Evolutionary conservation across 2,888 invertebrate genomes (phyloP).

Genomic region (Blastobasis adustella): DNA sequence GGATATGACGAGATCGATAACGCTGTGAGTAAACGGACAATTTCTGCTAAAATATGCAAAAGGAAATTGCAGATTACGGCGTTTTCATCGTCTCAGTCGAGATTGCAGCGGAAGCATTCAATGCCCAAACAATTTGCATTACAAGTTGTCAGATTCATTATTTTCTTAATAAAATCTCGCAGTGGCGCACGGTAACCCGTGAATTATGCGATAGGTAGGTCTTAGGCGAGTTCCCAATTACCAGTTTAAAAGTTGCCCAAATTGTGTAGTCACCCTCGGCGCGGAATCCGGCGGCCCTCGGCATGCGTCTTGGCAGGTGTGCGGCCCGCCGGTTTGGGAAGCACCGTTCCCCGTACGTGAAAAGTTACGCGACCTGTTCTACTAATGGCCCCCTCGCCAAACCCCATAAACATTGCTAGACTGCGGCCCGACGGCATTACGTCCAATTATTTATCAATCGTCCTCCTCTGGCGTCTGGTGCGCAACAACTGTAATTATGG

Average conservation of each 20-base stretch:
- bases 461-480: too few species aligned
- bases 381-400: conserved; percentile 25
- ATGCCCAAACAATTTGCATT: too few species aligned
- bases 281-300: conserved; percentile 25
- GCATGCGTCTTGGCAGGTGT: conserved; percentile 40
- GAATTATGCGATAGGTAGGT: too few species aligned
- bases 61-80: conserved; percentile 6
- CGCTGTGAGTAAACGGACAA: too few species aligned
- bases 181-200: too few species aligned
- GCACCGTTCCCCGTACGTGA: conserved; percentile 34
- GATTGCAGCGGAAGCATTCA: too few species aligned
- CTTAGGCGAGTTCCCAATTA: not conserved
- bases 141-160: too few species aligned
- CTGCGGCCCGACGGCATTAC: not conserved
- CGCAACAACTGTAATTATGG: too few species aligned
- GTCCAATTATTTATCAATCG: too few species aligned
- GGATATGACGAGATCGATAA: too few species aligned
- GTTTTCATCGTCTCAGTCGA: not conserved
- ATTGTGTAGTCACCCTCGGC: conserved; percentile 23
- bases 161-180: too few species aligned
- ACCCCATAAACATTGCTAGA: conserved; percentile 2
- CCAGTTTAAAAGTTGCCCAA: conserved; percentile 10
- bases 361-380: conserved; percentile 45
- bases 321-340: conserved; percentile 35
- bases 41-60: not conserved